Base-by-base conservation (phyloP, 2,113 vertebrate species). In the Mesitornis unicolor region DNA sequence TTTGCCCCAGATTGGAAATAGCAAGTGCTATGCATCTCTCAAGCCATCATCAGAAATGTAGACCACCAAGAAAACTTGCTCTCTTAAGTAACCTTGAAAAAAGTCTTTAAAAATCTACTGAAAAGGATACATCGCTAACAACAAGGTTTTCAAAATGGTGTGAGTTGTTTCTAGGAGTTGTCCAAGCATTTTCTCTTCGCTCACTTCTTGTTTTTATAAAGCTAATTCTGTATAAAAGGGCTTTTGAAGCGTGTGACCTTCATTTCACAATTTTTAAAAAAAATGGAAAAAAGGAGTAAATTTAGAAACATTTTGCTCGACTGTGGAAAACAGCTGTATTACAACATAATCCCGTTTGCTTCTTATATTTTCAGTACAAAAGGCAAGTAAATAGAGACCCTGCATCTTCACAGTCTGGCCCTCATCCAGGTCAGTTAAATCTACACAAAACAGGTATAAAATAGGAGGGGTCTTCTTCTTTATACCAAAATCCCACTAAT, bases 301-400 rank as follows among this genome's bases (percentile, higher is more conserved):
- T 90, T 83, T 78, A 77, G 65, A 95, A 96, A 94, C 29, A 54
- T 36, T 70, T 61, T 92, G 82, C n/a, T 90, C 4, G 28, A 50
- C 78, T 93, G 77, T 84, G 87, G 89, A 96, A 92, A 97, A 88
- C 29, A 53, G 35, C 22, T 89, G 71, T 38, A 94, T 59, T 61
- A 88, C 71, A 95, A 85, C 54, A 88, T 77, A 68, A 98, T 84
- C 57, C 70, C 45, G 93, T 96, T 92, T 69, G 71, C 24, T 96
- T 92, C 76, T 93, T 59, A 2, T 11, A 76, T 89, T 84, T 85
- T 92, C 40, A 4, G 90, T 97, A 95, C 82, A 97, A 96, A 97
- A 96, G 71, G 35, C 75, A 92, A 92, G 92, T 85, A 95, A 96
- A 94, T 79, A 93, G 80, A 90, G 73, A 88, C 69, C 59, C 61